Conservation (phyloP, 2,113 vertebrate genomes). For the Eolophus roseicapilla region DNA sequence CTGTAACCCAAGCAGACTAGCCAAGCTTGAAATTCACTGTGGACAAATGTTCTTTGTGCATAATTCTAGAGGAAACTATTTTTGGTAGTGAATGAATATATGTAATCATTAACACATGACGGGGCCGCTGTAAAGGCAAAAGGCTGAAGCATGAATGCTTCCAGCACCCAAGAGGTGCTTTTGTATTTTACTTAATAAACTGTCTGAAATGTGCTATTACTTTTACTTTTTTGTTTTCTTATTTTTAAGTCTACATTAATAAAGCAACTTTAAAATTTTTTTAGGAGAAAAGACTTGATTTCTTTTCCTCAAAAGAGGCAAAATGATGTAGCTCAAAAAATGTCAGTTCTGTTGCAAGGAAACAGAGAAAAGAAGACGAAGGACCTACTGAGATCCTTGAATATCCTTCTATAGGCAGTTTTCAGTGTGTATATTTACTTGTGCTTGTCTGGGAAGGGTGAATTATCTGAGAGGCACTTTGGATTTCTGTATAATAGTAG, state of each 20-base stretch:
- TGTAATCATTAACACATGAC: constrained; percentile 64
- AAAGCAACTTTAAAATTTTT: neutral
- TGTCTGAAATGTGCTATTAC: neutral
- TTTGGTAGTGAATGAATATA: constrained; percentile 61
- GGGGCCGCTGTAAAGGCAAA: neutral
- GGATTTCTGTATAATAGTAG: neutral
- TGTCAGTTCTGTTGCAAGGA: neutral
- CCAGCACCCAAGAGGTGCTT: constrained; percentile 36
- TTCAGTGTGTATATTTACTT: neutral
- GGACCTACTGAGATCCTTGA: neutral
- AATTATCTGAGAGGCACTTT: neutral
- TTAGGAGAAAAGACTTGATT: neutral
- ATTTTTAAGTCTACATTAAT: neutral
- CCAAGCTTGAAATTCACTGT: constrained; percentile 54
- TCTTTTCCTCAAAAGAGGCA: neutral
- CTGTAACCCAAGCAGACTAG: constrained; percentile 49
- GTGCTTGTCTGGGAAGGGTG: neutral
- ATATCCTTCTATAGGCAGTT: neutral
- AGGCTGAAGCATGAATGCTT: constrained; percentile 18
- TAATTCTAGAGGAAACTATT: constrained; percentile 63
- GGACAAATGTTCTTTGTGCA: constrained; percentile 67
- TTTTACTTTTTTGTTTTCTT: neutral
- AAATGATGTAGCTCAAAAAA: neutral
- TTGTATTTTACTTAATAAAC: constrained; percentile 19
- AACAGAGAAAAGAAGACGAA: neutral